Percentiles rank a stretch among this genome's conserved stretches.
phyloP scores from a whole-genome alignment of 1,140 invertebrate genomes.

The Thereuonema tuberculata region DNA sequence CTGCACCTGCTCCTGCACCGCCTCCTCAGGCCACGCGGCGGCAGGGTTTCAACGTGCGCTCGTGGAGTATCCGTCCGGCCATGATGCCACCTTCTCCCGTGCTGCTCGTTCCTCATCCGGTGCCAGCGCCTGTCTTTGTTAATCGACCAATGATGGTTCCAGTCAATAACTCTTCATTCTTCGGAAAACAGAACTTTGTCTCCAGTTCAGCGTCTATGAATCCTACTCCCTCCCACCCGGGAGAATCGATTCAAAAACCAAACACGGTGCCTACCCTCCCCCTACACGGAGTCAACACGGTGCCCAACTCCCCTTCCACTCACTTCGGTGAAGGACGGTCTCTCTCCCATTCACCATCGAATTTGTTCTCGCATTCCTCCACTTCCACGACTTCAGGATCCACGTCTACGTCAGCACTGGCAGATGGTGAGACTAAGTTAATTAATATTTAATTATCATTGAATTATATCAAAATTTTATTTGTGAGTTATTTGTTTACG shows the following conservation, averaged over 20 bases:
- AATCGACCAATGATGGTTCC: not conserved
- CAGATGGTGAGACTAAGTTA: not conserved
- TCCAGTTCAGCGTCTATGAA: too few species aligned
- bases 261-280: too few species aligned
- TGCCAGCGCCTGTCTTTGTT: not conserved
- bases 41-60: not conserved
- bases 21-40: too few species aligned
- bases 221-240: too few species aligned
- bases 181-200: not conserved
- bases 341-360: too few species aligned
- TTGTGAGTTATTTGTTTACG: not conserved
- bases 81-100: not conserved
- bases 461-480: not conserved
- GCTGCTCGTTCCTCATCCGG: not conserved
- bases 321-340: too few species aligned
- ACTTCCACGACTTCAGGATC: too few species aligned
- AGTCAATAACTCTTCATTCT: not conserved
- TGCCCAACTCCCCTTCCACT: too few species aligned
- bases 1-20: too few species aligned
- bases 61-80: not conserved
- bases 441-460: not conserved
- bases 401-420: constrained; percentile 7
- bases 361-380: too few species aligned
- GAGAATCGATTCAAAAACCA: too few species aligned
- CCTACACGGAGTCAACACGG: too few species aligned